A percentile compares a stretch with the other conserved stretches of the same genome.
Conservation (phyloP, 2,888 invertebrate genomes). For the Pristionchus japonicus region DNA sequence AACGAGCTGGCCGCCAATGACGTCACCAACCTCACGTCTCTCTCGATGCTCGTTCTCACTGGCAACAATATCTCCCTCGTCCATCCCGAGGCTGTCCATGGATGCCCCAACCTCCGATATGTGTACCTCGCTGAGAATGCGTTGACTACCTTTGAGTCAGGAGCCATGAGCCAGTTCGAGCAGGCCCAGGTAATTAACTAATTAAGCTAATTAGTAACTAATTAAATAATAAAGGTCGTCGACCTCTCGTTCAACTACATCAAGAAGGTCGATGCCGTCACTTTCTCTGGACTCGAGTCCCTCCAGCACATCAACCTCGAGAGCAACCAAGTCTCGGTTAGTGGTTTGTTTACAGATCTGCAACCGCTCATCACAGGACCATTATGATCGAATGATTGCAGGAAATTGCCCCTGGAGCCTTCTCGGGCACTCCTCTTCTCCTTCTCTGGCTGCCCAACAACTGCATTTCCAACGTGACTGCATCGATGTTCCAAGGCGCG, state of each 20-base stretch:
- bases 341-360: not conserved
- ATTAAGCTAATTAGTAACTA: not conserved
- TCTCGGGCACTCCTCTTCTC: slow-evolving; percentile 74
- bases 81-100: slow-evolving; percentile 70
- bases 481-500: slow-evolving; percentile 73
- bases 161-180: slow-evolving; percentile 82
- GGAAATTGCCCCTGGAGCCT: slow-evolving; percentile 72
- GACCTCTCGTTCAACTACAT: slow-evolving; percentile 74
- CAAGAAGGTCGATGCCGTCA: slow-evolving; percentile 63
- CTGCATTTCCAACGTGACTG: slow-evolving; percentile 68
- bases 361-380: not conserved
- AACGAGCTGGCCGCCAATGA: slow-evolving; percentile 59
- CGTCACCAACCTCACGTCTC: slow-evolving; percentile 66
- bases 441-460: slow-evolving; percentile 75
- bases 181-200: slow-evolving; percentile 57
- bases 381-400: not conserved
- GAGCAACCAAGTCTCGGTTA: slow-evolving; percentile 68
- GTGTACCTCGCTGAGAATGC: slow-evolving; percentile 74
- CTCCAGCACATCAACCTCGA: slow-evolving; percentile 75
- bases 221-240: slow-evolving; percentile 62
- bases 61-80: slow-evolving; percentile 73
- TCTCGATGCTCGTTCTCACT: slow-evolving; percentile 71
- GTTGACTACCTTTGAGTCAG: slow-evolving; percentile 79
- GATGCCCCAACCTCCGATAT: slow-evolving; percentile 70
- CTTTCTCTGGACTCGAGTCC: slow-evolving; percentile 71